Evolutionary conservation across 2,113 vertebrate species (phyloP).

Genomic region (Leptobrachium leishanense): DNA sequence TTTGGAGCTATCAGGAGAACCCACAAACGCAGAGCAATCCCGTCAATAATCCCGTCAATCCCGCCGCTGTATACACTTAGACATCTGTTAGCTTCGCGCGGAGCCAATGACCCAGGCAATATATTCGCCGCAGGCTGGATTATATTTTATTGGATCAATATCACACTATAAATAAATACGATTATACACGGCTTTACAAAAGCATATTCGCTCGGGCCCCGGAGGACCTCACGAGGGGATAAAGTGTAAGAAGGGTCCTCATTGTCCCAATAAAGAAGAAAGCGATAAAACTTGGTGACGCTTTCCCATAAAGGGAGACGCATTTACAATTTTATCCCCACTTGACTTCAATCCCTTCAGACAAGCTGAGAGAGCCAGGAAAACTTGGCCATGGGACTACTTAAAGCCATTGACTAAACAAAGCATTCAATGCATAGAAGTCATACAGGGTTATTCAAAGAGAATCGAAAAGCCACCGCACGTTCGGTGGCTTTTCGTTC

Average conservation of each 20-base stretch:
- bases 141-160: constrained; percentile 20
- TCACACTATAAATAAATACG: constrained; percentile 1
- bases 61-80: neutral
- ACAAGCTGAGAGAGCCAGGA: no score
- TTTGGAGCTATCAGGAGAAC: no score
- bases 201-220: neutral
- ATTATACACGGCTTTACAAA: constrained; percentile 17
- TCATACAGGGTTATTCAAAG: no score
- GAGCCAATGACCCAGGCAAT: constrained; percentile 14
- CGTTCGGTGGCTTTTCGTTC: no score
- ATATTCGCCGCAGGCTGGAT: neutral
- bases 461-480: no score
- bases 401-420: no score
- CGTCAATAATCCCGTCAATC: neutral
- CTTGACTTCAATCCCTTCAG: no score
- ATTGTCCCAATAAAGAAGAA: constrained; percentile 21
- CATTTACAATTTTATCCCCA: neutral
- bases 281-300: neutral
- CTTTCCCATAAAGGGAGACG: neutral
- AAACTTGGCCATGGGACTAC: no score
- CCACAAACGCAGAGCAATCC: no score
- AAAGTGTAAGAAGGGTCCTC: constrained; percentile 21
- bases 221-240: constrained; percentile 3
- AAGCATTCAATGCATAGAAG: no score
- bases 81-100: neutral